Percentiles rank a stretch among this genome's conserved stretches.
Conservation (phyloP, 37 sponge, comb jelly and placozoan species). For the Ianthella basta region DNA sequence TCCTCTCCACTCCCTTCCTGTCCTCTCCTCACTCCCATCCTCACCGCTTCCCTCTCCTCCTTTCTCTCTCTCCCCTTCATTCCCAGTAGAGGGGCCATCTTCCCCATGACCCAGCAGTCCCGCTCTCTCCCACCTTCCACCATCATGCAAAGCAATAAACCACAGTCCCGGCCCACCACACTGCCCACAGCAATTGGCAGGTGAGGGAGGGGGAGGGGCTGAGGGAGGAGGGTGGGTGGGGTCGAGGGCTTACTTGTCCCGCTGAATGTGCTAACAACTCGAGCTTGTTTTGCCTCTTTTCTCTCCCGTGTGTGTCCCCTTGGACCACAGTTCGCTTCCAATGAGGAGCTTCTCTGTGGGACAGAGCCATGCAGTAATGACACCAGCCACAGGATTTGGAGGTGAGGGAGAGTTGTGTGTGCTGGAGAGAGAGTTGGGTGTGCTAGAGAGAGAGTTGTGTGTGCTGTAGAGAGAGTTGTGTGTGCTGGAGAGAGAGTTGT, state of each 20-base stretch:
- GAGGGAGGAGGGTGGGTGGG: no score
- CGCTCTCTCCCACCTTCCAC: not conserved
- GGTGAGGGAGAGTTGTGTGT: conserved; percentile 35
- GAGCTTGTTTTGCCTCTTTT: not conserved
- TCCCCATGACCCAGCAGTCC: not conserved
- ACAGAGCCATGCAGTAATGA: not conserved
- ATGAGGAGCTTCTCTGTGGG: conserved; percentile 10
- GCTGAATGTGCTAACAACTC: not conserved
- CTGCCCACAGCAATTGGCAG: conserved; percentile 79
- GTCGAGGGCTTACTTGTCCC: not conserved
- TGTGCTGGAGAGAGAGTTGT: not conserved
- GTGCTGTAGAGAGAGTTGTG: not conserved
- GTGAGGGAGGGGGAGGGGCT: conserved; percentile 16
- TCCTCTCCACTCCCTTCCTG: not conserved
- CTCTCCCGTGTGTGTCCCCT: not conserved
- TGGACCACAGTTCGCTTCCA: not conserved
- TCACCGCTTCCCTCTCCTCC: not conserved
- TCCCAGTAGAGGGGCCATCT: not conserved
- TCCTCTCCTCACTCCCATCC: not conserved
- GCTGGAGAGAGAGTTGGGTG: conserved; percentile 6
- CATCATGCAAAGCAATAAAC: not conserved
- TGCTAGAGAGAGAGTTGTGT: not conserved
- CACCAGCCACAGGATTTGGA: not conserved
- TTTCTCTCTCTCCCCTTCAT: not conserved
- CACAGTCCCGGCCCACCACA: conserved; percentile 50